Base-by-base conservation (phyloP, 1,140 invertebrate species). In the Aphelinus atriplicis region DNA sequence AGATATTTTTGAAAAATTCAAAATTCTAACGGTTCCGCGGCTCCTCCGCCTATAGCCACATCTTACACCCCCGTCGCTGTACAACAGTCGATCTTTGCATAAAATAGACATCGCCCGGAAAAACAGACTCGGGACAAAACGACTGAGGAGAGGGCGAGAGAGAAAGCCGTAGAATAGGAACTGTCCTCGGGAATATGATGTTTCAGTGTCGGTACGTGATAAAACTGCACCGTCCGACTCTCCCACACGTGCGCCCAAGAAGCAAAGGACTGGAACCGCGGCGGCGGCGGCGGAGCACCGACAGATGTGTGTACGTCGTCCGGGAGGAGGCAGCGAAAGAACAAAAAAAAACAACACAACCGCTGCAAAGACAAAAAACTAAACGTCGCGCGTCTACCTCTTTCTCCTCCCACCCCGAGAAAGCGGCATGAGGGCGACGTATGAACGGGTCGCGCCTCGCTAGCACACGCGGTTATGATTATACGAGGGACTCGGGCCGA, bases 181-280 rank as follows among this genome's bases (percentile, higher is more conserved):
- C 45, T 71, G 57, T 74, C 50, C 45, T 53, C 47, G 26, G n/a
- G 53, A 74, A 74, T 69, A 74, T 63, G 65, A 68, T 68, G 42
- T 67, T 67, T 73, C 71, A 60, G 57, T 43, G 47, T 53, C 7
- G 64, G 50, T 68, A 65, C 64, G 56, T 67, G 63, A 67, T 47
- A 67, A 62, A 73, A 73, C 50, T 58, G 66, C 61, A 57, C 6
- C 45, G 48, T 5, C 43, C 7, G 50, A 43, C 4, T 46, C 72
- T 61, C 46, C 50, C 73, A 69, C 60, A 69, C 65, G 66, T 70
- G 73, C 43, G 51, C 26, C 26, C 58, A 3, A 57, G 53, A 63
- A 43, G 42, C 57, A 47, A 47, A 69, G 48, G 66, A 68, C 53
- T 47, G 51, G 7, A 10, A n/a, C n/a, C 1, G 7, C 6, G 43